phyloP scores from a whole-genome alignment of 1,140 invertebrate species.

The Euwallacea fornicatus region DNA sequence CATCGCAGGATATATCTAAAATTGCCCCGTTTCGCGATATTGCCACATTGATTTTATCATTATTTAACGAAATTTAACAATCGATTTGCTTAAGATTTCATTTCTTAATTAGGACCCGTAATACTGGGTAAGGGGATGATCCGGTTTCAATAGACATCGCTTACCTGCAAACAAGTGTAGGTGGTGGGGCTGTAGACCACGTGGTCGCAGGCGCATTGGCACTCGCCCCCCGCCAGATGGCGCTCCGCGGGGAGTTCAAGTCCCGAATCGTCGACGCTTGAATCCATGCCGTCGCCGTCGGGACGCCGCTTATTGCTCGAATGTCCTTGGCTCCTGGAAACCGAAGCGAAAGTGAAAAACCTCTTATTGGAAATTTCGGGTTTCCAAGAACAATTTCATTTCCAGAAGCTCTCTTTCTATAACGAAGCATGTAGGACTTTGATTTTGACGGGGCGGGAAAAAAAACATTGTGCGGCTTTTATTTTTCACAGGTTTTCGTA shows the following conservation, averaged over 20 bases:
- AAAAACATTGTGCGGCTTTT: too few species aligned
- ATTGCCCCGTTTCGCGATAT: too few species aligned
- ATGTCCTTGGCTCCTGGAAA: conserved; percentile 23
- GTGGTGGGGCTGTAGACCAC: conserved; percentile 49
- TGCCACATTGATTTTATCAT: too few species aligned
- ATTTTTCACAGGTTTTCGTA: too few species aligned
- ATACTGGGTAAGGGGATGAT: not conserved
- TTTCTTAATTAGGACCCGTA: too few species aligned
- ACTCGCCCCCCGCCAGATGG: conserved; percentile 43
- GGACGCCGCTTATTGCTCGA: conserved; percentile 41
- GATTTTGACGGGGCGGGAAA: too few species aligned
- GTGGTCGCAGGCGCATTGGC: conserved; percentile 51
- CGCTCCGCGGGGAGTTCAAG: conserved; percentile 41
- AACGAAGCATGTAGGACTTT: too few species aligned
- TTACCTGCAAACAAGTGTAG: conserved; percentile 51
- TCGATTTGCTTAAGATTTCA: too few species aligned
- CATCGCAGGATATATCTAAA: too few species aligned
- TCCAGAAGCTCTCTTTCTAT: too few species aligned
- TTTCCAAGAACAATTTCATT: not conserved
- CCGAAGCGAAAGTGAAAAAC: conserved; percentile 9
- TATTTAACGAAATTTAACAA: too few species aligned
- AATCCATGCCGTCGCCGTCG: conserved; percentile 51
- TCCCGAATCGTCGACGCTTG: conserved; percentile 51
- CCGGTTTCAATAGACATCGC: conserved; percentile 19
- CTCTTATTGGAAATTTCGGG: not conserved